phyloP scores from a whole-genome alignment of 2,797 vertebrate genomes.

The Sylvilagus floridanus region DNA sequence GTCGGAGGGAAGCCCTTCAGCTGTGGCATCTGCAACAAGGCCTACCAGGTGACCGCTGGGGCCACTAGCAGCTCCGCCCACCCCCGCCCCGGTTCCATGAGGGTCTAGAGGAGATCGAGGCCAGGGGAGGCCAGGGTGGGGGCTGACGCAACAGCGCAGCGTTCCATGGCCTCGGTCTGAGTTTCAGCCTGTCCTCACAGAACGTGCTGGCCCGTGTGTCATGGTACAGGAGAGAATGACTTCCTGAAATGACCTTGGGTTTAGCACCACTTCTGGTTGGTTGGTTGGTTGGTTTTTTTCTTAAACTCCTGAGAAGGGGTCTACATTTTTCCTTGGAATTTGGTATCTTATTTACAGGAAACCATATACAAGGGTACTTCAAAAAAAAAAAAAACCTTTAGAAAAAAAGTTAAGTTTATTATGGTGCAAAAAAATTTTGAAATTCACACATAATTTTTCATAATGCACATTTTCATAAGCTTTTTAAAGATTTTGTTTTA shows the following conservation, averaged over 20 bases:
- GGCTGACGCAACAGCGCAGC: neutral
- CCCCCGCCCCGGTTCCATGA: neutral
- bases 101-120: neutral
- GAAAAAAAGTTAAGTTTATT: too few relatives aligned
- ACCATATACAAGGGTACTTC: too few relatives aligned
- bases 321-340: neutral
- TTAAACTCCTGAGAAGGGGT: constrained; percentile 4
- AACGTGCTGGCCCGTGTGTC: neutral
- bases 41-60: constrained; percentile 91
- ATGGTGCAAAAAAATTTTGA: too few relatives aligned
- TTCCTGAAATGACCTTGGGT: neutral
- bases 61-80: rapidly evolving
- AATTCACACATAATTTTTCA: too few relatives aligned
- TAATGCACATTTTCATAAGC: too few relatives aligned
- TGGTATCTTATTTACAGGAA: constrained; percentile 38
- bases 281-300: neutral
- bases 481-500: too few relatives aligned
- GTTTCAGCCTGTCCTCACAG: neutral
- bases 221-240: neutral
- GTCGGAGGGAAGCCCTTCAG: constrained; percentile 92
- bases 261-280: neutral
- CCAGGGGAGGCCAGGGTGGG: neutral
- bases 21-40: constrained; percentile 94
- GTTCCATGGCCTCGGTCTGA: neutral
- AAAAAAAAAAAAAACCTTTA: too few relatives aligned